Evolutionary conservation across 1,140 invertebrate species (phyloP), one percentile per base, ranked within the genome.

Genomic region (Euschistus heros): DNA sequence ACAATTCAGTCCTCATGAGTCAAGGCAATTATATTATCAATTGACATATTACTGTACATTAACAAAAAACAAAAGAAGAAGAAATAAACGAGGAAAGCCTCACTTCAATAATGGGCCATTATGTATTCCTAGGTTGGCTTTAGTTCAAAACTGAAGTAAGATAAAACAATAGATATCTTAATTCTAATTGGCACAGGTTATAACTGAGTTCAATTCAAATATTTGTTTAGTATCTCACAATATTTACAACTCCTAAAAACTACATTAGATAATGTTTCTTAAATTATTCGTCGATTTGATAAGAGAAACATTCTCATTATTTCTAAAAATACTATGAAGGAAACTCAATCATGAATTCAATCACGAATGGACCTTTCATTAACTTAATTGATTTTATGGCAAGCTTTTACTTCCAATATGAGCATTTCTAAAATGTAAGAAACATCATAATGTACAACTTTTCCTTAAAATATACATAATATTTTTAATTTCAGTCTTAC

Each of bases 371-470:
- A 37, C 13, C 5, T 37, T 37, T 37, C 33, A 37, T 37, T 37
- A 57, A 24, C 20, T 57, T 24, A 57, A 57, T 57, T 24, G 18
- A 27, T 17, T 37, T 26, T 26, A 57, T 57, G 54, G 54, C 54
- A 57, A 57, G 54, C 54, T 57, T 26, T 37, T 24, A 15, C 24
- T 57, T 26, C 54, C 54, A 57, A 57, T 57, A 22, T 57, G 54
- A 57, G 54, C 54, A 57, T 26, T 24, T 26, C 54, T 57, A 50
- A 57, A 24, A 57, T 17, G 4, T 57, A 24, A 57, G 54, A 57
- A 26, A 57, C 33, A 37, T 57, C 18, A 24, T 57, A 24, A 57
- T 24, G 18, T 57, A 57, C 54, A 57, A 26, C 54, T 57, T 57
- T 13, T 37, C 33, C 33, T 37, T 37, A 37, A 57, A 24, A 57